Conservation (phyloP, 2,888 invertebrate genomes). For the Xanthorhoe spadicearia region DNA sequence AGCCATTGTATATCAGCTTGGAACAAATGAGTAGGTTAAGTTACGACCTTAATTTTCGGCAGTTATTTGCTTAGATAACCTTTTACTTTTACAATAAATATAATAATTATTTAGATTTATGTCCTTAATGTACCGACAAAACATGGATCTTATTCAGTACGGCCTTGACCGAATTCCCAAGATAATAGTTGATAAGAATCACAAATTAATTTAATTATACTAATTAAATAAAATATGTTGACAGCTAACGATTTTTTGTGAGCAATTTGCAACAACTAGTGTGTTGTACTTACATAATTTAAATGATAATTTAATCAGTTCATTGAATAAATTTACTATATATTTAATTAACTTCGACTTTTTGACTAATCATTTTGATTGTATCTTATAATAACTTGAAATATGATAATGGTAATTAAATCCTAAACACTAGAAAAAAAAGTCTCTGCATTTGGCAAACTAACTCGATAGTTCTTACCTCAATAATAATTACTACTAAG, state of each 20-base stretch:
- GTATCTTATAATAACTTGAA: no score
- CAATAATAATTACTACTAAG: no score
- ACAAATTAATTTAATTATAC: conserved; percentile 13
- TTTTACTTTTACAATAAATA: conserved; percentile 15
- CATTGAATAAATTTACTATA: background rate
- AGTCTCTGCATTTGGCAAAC: no score
- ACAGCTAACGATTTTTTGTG: background rate
- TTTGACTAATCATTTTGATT: no score
- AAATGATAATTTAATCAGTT: background rate
- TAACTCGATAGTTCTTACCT: no score
- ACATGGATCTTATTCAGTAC: conserved; percentile 11
- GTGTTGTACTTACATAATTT: background rate
- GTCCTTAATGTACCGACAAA: conserved; percentile 10
- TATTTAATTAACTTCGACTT: background rate
- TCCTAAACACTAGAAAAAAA: no score
- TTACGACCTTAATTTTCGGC: conserved; percentile 26
- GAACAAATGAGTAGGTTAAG: conserved; percentile 4
- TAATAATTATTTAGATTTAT: conserved; percentile 28
- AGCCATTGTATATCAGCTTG: conserved; percentile 10
- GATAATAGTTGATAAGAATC: conserved; percentile 6
- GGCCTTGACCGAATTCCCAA: conserved; percentile 22
- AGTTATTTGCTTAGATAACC: conserved; percentile 25
- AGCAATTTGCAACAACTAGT: background rate
- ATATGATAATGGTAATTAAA: no score
- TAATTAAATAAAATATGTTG: conserved; percentile 4